Conservation (phyloP, 1,140 invertebrate species). For the Brachionus rotundiformis region DNA sequence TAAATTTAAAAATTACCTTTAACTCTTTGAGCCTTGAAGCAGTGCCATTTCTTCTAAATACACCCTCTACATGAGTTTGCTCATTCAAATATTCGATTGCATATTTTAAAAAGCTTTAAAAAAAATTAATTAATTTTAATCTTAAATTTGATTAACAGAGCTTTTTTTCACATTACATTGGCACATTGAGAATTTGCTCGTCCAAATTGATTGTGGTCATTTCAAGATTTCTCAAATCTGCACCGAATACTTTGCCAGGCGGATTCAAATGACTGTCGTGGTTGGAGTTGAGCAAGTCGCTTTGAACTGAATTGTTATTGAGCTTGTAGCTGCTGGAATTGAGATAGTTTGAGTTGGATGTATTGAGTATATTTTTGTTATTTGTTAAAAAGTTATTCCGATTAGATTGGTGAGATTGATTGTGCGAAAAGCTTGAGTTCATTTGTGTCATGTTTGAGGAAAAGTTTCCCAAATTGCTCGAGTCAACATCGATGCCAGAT, state of each 20-base stretch:
- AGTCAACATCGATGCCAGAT: slow-evolving; percentile 48
- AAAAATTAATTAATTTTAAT: background rate
- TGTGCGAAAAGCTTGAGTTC: slow-evolving; percentile 18
- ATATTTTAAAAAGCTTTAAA: slow-evolving; percentile 31
- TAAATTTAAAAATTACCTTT: background rate
- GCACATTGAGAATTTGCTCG: slow-evolving; percentile 34
- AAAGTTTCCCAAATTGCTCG: slow-evolving; percentile 40
- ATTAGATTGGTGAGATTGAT: slow-evolving; percentile 27
- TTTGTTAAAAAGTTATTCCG: background rate
- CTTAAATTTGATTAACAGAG: background rate
- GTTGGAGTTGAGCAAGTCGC: background rate
- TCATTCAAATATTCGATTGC: slow-evolving; percentile 36
- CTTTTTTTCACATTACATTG: background rate
- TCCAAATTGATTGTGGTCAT: slow-evolving; percentile 1
- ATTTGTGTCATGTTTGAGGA: slow-evolving; percentile 47
- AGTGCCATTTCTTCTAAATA: slow-evolving; percentile 40
- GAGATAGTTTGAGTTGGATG: background rate
- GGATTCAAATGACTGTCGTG: slow-evolving; percentile 21
- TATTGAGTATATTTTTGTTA: slow-evolving; percentile 32
- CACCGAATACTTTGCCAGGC: background rate
- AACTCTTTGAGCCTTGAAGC: slow-evolving; percentile 49
- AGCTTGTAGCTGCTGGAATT: slow-evolving; percentile 41
- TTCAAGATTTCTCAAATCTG: background rate
- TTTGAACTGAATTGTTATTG: background rate
- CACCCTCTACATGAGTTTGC: slow-evolving; percentile 14